A percentile compares a stretch with the other conserved stretches of the same genome.
Conservation (phyloP, 2,797 vertebrate species). For the Babyrousa celebensis region DNA sequence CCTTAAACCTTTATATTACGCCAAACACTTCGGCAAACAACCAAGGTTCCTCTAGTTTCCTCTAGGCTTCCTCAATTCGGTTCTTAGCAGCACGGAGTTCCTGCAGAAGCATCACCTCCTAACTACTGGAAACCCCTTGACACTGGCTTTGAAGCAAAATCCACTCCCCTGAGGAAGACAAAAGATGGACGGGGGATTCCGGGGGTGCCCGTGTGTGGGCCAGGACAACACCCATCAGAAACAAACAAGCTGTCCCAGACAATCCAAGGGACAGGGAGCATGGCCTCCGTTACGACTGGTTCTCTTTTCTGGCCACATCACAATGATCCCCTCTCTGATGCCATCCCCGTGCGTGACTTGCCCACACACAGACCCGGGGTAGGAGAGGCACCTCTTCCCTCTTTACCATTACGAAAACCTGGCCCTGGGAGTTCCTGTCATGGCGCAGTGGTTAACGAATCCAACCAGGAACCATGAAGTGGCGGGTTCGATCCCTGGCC, state of each 20-base stretch:
- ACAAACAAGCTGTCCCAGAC: rapidly evolving
- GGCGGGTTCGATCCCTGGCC: too few relatives aligned
- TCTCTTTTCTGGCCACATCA: neutral
- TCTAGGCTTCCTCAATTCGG: rapidly evolving
- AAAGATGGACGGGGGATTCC: rapidly evolving
- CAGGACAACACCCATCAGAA: neutral
- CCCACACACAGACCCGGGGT: neutral
- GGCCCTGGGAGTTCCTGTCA: too few relatives aligned
- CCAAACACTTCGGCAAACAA: neutral
- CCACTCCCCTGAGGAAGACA: rapidly evolving
- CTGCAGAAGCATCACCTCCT: rapidly evolving
- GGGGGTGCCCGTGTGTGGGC: rapidly evolving
- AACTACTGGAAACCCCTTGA: neutral
- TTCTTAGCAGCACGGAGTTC: neutral
- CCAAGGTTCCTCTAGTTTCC: neutral
- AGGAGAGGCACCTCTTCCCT: too few relatives aligned
- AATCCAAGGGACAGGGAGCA: rapidly evolving
- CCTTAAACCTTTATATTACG: neutral
- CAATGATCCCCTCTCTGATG: neutral
- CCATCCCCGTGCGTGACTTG: rapidly evolving
- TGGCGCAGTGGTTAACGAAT: too few relatives aligned
- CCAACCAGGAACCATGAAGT: too few relatives aligned
- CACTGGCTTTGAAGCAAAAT: rapidly evolving
- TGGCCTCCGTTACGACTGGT: neutral
- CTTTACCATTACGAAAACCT: rapidly evolving